These are phyloP conservation scores for Drosophila triauraria DNA, from an alignment of 1,140 invertebrate genomes.

Conservation along the genomic window DNA sequence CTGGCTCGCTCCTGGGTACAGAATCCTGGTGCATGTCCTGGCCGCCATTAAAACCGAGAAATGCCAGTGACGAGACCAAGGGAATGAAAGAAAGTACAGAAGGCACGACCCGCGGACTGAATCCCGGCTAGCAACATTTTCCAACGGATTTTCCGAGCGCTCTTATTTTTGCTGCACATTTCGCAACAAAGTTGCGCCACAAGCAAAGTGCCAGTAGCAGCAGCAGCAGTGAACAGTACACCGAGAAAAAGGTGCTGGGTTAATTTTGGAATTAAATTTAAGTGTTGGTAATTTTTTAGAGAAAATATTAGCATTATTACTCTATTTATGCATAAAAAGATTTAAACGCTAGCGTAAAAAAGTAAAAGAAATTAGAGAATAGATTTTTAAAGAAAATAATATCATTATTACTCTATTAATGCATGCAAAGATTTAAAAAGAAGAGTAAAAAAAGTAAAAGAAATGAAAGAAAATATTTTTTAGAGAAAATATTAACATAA, in stretches of 20 bases:
- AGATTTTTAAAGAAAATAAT: too few species aligned
- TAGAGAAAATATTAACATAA: too few species aligned
- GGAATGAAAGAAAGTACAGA: constrained; percentile 16
- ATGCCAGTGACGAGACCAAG: constrained; percentile 68
- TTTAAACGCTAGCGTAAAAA: too few species aligned
- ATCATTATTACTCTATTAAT: too few species aligned
- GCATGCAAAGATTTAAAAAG: too few species aligned
- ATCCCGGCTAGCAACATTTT: constrained; percentile 24
- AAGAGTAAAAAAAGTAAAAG: too few species aligned
- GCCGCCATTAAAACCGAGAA: constrained; percentile 72
- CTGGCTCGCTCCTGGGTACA: background rate
- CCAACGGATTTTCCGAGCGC: constrained; percentile 3
- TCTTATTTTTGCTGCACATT: constrained; percentile 63
- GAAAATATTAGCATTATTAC: too few species aligned
- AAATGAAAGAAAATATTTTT: too few species aligned
- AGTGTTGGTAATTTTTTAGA: too few species aligned
- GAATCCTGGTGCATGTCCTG: constrained; percentile 39
- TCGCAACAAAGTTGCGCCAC: constrained; percentile 69
- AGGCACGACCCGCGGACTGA: constrained; percentile 17
- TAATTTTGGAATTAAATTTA: too few species aligned
- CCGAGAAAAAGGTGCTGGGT: background rate
- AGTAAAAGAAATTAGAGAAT: too few species aligned
- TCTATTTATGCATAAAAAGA: too few species aligned
- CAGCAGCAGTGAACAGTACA: constrained; percentile 11
- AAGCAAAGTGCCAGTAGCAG: constrained; percentile 17